Evolutionary conservation across 2,888 invertebrate species (phyloP), one percentile per base, ranked within the genome.

Genomic region (Xiphydria camelus): DNA sequence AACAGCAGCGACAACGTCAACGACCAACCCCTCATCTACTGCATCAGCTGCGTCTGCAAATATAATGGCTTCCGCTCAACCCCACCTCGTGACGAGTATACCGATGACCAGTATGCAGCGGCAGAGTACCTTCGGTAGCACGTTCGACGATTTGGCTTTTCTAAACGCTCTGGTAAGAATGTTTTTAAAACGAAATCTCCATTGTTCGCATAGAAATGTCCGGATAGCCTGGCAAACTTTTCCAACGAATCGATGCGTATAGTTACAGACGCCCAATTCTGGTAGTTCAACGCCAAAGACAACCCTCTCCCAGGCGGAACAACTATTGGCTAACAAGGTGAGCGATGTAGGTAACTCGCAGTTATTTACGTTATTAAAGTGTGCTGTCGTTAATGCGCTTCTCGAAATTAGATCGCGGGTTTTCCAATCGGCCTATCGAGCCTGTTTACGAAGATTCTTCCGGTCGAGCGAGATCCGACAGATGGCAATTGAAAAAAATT

Each of bases 81-180:
- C 2, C 35, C 34, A 17, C 26, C 44, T 4, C 10, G 5, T 21
- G 10, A 36, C 36, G 10, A 21, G 21, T n/a, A n/a, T 36, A 10
- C 5, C 5, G 23, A 53, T 53, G 5, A 40, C 47, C 3, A 59
- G 58, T 19, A 25, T 47, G 6, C 60, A 57, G 34, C 60, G 59
- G 21, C 65, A 65, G 20, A 66, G 68, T 17, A 50, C 66, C 10
- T 75, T 75, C 47, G 75, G 75, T 5, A 62, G 69, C 0, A 68
- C 71, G 4, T 72, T 64, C 46, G 82, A 84, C 50, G 84, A 84
- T 64, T 70, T 83, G 51, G 79, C 78, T 25, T 83, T 84, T 64
- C 68, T 84, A 15, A 80, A 83, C 61, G 82, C 83, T 55, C 75
- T 84, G 79, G 84, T 84, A 77, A 72, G 75, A 37, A 37, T 38